Evolutionary conservation across 1,140 invertebrate genomes (phyloP), one percentile per base, ranked within the genome.

Genomic region (Bombus consobrinus): DNA sequence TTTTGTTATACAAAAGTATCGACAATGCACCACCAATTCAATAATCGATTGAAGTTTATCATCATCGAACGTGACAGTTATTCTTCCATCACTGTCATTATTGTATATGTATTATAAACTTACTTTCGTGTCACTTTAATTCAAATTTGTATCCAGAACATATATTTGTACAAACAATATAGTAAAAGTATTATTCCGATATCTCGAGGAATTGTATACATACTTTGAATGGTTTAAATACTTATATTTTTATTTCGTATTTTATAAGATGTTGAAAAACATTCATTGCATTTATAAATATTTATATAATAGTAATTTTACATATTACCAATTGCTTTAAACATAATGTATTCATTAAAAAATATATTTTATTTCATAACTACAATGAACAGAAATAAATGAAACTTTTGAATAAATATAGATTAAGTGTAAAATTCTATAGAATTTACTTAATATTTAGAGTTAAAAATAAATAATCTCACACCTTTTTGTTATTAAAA

Each of bases 81-180:
- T 74, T 74, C 25, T 59, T 69, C 13, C 73, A 64, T 66, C 12
- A 66, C 75, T 69, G 73, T 87, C 74, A 73, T 75, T 43, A 78
- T 66, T 85, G 73, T 85, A 81, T 59, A 66, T 87, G 72, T 80
- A 75, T 83, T 79, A 80, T 85, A 85, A 79, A 87, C 18, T 39
- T 74, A 85, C 32, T 80, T 85, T 81, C 39, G 37, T 79, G 73
- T 71, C 39, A 47, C n/a, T 66, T 81, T 15, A 25, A 77, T 85
- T 86, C 87, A 82, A 86, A 76, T 88, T 88, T 86, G 87, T 88
- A 86, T 83, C 84, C 79, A 83, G 73, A 77, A 85, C 59, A 62
- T 62, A n/a, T 76, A 85, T 85, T 43, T 77, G 28, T 77, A 81
- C 15, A 28, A 53, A 81, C 25, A 28, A 53, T 76, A 10, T 37